phyloP scores from a whole-genome alignment of 23 tunicate genomes.

The Trididemnum nubilum region DNA sequence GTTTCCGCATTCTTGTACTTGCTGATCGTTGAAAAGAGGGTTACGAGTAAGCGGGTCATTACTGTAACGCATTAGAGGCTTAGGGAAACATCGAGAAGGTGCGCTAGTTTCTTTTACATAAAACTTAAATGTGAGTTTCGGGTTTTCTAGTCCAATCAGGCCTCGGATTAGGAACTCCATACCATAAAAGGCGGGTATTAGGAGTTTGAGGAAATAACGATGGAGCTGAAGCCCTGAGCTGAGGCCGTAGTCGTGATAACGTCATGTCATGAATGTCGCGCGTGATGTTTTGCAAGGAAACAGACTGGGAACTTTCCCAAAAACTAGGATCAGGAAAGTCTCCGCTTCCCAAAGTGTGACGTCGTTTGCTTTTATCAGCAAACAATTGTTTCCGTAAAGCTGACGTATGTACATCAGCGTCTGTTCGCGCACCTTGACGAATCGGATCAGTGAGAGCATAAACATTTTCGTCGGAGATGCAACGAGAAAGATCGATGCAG shows the following conservation, averaged over 20 bases:
- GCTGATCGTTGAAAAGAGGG: no score
- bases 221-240: constrained; percentile 24
- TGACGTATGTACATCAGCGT: not conserved
- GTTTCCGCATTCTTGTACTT: no score
- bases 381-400: not conserved
- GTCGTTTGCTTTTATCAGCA: constrained; percentile 28
- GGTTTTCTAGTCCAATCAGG: not conserved
- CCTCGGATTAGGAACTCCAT: not conserved
- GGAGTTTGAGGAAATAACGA: not conserved
- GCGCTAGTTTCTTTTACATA: not conserved
- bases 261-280: constrained; percentile 1
- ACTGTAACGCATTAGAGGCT: no score
- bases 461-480: constrained; percentile 79
- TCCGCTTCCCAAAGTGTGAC: constrained; percentile 61
- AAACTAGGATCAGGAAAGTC: constrained; percentile 51
- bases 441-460: constrained; percentile 62
- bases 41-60: no score
- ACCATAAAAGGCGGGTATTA: constrained; percentile 5
- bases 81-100: no score
- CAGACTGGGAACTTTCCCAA: constrained; percentile 22
- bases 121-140: not conserved
- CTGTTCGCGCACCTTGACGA: constrained; percentile 4
- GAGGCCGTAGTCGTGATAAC: constrained; percentile 12
- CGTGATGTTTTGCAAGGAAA: constrained; percentile 47
- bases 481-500: constrained; percentile 22